A percentile compares a stretch with the other conserved stretches of the same genome.
Conservation (phyloP, 1,140 invertebrate genomes). For the Spodoptera frugiperda region DNA sequence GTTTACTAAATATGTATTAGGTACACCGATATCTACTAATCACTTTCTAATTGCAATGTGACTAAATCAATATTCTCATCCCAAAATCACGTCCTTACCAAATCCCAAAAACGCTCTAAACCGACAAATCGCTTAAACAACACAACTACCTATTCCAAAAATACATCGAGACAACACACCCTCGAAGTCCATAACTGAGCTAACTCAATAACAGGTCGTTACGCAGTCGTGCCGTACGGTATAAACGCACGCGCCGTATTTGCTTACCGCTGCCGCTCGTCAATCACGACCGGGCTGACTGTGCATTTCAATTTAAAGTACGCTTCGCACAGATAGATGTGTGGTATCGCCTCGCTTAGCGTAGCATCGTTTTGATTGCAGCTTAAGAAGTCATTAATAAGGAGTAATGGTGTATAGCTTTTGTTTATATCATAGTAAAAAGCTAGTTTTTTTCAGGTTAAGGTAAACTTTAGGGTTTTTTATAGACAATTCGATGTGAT, state of each 20-base stretch:
- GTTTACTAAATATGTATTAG: too few species aligned
- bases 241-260: slow-evolving; percentile 68
- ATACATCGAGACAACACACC: not conserved
- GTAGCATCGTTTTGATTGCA: not conserved
- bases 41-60: too few species aligned
- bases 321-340: slow-evolving; percentile 45
- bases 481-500: too few species aligned
- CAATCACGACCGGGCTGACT: slow-evolving; percentile 80
- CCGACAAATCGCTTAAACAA: too few species aligned
- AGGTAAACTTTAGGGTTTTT: too few species aligned
- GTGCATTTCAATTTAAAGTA: slow-evolving; percentile 76
- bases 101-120: too few species aligned
- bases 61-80: too few species aligned
- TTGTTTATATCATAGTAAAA: not conserved
- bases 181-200: not conserved
- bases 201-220: slow-evolving; percentile 48
- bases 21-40: too few species aligned
- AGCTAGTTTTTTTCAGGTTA: too few species aligned
- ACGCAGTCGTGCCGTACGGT: slow-evolving; percentile 60
- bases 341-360: slow-evolving; percentile 21
- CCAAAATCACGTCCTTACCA: too few species aligned
- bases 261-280: slow-evolving; percentile 78
- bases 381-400: not conserved
- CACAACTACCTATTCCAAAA: not conserved
- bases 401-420: not conserved